Evolutionary conservation across 2,888 invertebrate species (phyloP), one percentile per base, ranked within the genome.

Genomic region (Drosophila stalkeri): DNA sequence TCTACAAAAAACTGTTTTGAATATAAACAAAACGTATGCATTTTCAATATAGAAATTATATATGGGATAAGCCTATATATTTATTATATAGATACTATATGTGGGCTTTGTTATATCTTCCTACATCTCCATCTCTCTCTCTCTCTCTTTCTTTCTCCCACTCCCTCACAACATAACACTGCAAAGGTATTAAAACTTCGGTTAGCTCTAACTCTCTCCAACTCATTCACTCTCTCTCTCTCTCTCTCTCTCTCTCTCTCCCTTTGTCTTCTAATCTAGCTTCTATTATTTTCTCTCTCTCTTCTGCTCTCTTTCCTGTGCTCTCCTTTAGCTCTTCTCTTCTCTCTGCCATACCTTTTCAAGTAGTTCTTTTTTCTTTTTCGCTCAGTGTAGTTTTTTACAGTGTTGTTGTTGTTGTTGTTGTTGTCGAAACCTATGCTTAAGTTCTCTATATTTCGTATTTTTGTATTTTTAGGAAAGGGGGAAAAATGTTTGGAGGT

Each of bases 361-460:
- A 23, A 7, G 12, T 12, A 23, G 7, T 7, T 12, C 2, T 46
- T 1, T 8, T 4, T 23, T 2, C 46, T 8, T 46, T 47, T 49
- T n/a, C 31, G n/a, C 31, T 49, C 49, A 49, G 16, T 51, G 62
- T 54, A 54, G 18, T 7, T 56, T 59, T 70, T 63, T 77, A 73
- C 73, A 72, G 63, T 64, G 64, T 76, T 35, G 37, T 44, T 60
- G 49, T 85, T 55, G 37, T 44, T 60, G 49, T 85, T 55, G 35
- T 31, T 69, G 35, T 65, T 57, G 31, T 77, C 70, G 86, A 86
- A 89, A 86, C 86, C 86, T 78, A 77, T 80, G 63, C 51, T 60
- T 72, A 75, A 73, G 72, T 75, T 81, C 64, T 70, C 51, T 51
- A 56, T 33, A 31, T 35, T 44, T 18, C 46, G 33, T 20, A 57